Evolutionary conservation across 2,888 invertebrate genomes (phyloP).

Genomic region (Plebejus anna): DNA sequence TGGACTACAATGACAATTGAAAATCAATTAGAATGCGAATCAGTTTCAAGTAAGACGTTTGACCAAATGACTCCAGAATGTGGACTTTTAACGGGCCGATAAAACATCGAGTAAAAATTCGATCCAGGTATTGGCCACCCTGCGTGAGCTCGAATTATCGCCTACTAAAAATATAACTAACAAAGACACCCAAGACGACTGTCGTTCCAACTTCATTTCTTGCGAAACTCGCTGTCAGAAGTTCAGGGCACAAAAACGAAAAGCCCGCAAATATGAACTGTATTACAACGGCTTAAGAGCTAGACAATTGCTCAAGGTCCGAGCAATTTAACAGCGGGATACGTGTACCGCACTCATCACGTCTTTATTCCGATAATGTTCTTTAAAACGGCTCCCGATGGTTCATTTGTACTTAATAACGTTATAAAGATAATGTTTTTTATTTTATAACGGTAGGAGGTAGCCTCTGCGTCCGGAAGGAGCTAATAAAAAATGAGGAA

Average conservation of each 20-base stretch:
- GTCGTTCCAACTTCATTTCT: slow-evolving; percentile 37
- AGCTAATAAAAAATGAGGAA: neutral
- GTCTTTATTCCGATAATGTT: slow-evolving; percentile 49
- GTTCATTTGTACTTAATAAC: slow-evolving; percentile 25
- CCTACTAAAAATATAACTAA: slow-evolving; percentile 38
- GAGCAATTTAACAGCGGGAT: slow-evolving; percentile 45
- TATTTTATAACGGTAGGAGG: slow-evolving; percentile 24
- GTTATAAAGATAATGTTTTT: slow-evolving; percentile 25
- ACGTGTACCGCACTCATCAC: slow-evolving; percentile 45
- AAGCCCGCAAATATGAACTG: neutral
- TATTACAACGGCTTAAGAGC: neutral
- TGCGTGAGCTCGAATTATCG: slow-evolving; percentile 33
- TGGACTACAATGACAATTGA: neutral
- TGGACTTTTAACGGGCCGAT: neutral
- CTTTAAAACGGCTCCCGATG: slow-evolving; percentile 26
- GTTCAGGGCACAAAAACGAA: neutral
- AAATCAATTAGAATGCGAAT: neutral
- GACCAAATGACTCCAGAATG: neutral
- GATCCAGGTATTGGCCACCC: slow-evolving; percentile 36
- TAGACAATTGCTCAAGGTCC: neutral
- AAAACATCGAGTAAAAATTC: slow-evolving; percentile 31
- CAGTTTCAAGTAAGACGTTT: neutral
- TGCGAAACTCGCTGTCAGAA: slow-evolving; percentile 38
- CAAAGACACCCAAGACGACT: slow-evolving; percentile 39
- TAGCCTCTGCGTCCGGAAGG: slow-evolving; percentile 17